Base-by-base conservation (phyloP, 2,888 invertebrate genomes). In the Hypselothyrea guttata region DNA sequence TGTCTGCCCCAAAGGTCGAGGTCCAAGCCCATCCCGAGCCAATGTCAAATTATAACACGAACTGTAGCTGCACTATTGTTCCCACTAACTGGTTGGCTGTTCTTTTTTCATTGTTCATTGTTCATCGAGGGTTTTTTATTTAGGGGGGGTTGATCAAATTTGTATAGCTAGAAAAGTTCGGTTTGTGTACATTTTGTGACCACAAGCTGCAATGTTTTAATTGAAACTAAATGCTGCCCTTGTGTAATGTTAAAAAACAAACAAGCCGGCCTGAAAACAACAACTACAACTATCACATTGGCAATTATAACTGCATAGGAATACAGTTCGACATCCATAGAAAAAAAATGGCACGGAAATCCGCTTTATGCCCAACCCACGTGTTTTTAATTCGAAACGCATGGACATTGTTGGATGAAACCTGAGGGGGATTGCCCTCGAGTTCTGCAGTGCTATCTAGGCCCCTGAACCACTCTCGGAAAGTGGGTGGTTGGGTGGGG, bases 171-270 rank as follows among this genome's bases (percentile, higher is more conserved):
- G 65, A 51, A 55, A 60, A 61, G 69, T 76, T 66, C 71, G 22
- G 76, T 54, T 84, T 55, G 71, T 71, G 54, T 55, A 57, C 46
- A 42, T 53, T 35, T 44, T 47, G 46, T 44, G 57, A 68, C 86
- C 82, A 61, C 84, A 78, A 78, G 79, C 75, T 85, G 78, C 83
- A 78, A 78, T 86, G 84, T 81, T 76, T 81, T 84, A 86, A 81
- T 81, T 81, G 81, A 84, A 81, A 81, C 84, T 81, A 81, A 81
- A 81, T 86, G 86, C 71, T 64, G 71, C 84, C 77, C 82, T 64
- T 65, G 81, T 86, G 85, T 67, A 82, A 69, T 71, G 84, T 51
- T 35, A 52, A 75, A 83, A 75, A 70, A 69, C 56, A 60, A 76
- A 69, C 57, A 79, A 68, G 77, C 52, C 34, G 54, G 38, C 31